These are phyloP conservation scores for Dendrocincla tyrannina DNA, from an alignment of 2,797 vertebrate genomes.

Conservation along the genomic window DNA sequence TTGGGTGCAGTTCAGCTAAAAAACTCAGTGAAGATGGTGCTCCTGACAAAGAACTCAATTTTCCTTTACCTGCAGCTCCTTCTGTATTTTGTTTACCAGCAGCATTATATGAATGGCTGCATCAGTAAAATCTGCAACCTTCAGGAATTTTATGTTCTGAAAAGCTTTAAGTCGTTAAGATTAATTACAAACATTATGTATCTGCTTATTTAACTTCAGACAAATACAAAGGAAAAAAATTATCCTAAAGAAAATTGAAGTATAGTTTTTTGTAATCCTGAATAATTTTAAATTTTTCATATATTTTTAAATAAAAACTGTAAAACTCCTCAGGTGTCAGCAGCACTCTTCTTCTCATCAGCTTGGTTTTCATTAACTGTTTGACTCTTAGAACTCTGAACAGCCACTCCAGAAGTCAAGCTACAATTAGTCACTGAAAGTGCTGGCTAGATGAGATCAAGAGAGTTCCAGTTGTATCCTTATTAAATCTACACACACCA, in stretches of 20 bases:
- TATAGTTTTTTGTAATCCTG: background rate
- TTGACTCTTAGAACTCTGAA: background rate
- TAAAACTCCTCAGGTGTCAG: background rate
- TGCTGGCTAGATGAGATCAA: background rate
- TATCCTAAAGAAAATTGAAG: background rate
- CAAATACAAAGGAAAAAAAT: background rate
- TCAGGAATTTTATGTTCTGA: background rate
- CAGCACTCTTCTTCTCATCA: background rate
- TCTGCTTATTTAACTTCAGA: background rate
- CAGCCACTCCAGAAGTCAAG: background rate
- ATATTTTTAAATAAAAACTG: background rate
- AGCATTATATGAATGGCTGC: rapidly evolving
- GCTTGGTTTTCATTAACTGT: background rate
- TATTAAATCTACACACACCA: background rate
- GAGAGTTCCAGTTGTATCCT: background rate
- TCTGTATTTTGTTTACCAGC: background rate
- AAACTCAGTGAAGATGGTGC: background rate
- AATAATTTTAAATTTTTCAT: background rate
- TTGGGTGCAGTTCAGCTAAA: background rate
- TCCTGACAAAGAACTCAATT: background rate
- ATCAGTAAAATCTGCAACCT: background rate
- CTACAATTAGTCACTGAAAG: background rate
- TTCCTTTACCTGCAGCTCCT: background rate
- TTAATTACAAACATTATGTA: background rate
- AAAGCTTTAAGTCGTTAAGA: background rate